Conservation (phyloP, 2,797 vertebrate genomes). For the Oceanodroma leucorhoa region DNA sequence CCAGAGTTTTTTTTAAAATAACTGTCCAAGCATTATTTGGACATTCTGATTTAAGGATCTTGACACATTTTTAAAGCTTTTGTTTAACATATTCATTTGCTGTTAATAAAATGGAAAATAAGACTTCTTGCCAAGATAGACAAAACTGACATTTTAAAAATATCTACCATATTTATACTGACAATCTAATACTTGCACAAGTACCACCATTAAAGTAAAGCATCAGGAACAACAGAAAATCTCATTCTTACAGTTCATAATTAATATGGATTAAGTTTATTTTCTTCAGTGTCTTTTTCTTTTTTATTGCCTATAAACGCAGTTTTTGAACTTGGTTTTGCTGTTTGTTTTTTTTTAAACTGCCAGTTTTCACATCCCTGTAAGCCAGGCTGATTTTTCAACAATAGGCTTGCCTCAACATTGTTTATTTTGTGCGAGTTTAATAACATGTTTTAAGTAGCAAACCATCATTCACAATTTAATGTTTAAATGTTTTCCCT, state of each 20-base stretch:
- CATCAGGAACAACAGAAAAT: neutral
- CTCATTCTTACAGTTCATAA: neutral
- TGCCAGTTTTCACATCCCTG: neutral
- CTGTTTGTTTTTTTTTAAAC: neutral
- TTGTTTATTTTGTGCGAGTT: neutral
- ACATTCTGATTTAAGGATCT: neutral
- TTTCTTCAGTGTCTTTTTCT: neutral
- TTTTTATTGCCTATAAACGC: neutral
- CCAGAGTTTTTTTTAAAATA: neutral
- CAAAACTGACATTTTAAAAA: neutral
- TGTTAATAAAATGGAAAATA: neutral
- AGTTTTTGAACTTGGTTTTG: neutral
- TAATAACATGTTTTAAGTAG: neutral
- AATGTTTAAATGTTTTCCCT: neutral
- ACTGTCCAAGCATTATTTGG: neutral
- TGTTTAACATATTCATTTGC: neutral
- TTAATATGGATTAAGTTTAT: neutral
- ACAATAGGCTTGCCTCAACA: neutral
- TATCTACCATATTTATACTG: neutral
- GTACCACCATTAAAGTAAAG: neutral
- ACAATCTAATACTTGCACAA: neutral
- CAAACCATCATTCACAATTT: neutral
- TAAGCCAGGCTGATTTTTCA: neutral
- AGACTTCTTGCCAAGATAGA: neutral
- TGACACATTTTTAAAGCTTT: neutral